Conservation (phyloP, 2,888 invertebrate species). For the Tenodera sinensis region DNA sequence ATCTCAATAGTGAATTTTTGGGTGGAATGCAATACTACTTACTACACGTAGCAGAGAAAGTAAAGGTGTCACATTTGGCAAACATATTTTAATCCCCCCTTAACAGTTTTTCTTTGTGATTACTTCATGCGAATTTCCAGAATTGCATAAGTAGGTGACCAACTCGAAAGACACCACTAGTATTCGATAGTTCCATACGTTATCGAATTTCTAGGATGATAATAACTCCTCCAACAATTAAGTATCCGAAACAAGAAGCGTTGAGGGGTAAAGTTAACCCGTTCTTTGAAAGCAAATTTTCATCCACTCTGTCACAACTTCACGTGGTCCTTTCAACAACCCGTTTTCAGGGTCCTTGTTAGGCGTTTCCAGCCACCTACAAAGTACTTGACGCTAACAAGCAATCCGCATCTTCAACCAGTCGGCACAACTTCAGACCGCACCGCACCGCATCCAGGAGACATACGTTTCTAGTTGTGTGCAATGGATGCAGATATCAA, state of each 20-base stretch:
- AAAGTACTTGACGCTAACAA: neutral
- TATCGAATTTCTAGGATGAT: neutral
- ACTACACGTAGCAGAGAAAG: too few species aligned
- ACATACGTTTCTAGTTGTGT: neutral
- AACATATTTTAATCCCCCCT: too few species aligned
- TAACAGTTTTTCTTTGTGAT: too few species aligned
- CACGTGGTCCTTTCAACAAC: neutral
- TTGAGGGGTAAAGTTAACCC: neutral
- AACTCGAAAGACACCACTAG: too few species aligned
- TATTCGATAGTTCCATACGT: too few species aligned
- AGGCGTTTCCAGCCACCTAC: neutral
- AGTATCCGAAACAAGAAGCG: neutral
- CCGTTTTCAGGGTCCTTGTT: neutral
- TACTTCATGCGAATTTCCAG: too few species aligned
- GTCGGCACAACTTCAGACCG: too few species aligned
- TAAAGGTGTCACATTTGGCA: too few species aligned
- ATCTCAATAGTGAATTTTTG: too few species aligned
- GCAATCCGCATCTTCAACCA: neutral
- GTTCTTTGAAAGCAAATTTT: neutral
- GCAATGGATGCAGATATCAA: too few species aligned
- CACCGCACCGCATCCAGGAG: neutral
- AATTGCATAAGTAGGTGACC: too few species aligned
- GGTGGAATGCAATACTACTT: too few species aligned
- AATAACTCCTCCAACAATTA: neutral
- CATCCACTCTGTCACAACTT: neutral